phyloP scores from a whole-genome alignment of 2,113 vertebrate genomes.

The Tenrec ecaudatus region DNA sequence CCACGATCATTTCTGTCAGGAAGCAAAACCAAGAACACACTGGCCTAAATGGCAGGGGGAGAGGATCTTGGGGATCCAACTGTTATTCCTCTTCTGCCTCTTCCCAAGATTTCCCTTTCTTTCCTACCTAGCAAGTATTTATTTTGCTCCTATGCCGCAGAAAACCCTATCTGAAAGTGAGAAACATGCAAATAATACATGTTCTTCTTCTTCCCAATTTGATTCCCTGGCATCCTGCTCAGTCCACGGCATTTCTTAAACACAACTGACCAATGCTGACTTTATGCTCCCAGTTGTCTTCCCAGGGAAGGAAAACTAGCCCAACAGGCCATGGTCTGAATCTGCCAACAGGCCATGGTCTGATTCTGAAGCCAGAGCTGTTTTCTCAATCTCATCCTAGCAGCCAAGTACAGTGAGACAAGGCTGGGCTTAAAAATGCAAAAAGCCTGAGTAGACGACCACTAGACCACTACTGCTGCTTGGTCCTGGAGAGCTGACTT shows the following conservation, averaged over 20 bases:
- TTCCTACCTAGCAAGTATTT: conserved; percentile 21
- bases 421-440: neutral
- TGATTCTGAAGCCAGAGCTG: neutral
- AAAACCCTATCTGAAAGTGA: conserved; percentile 24
- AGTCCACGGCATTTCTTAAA: neutral
- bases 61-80: neutral
- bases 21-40: neutral
- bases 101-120: conserved; percentile 1
- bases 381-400: neutral
- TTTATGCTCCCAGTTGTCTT: neutral
- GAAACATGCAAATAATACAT: neutral
- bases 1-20: too few species aligned
- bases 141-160: conserved; percentile 14
- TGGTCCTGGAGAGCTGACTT: neutral
- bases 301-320: neutral
- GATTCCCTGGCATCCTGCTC: neutral
- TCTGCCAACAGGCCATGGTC: neutral
- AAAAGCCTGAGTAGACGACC: neutral
- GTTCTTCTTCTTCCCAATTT: neutral
- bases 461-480: neutral
- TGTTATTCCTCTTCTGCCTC: neutral
- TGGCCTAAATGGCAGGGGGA: neutral
- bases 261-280: neutral
- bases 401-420: neutral
- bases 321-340: neutral